phyloP scores from a whole-genome alignment of 2,797 vertebrate species.

The Mus minutoides region DNA sequence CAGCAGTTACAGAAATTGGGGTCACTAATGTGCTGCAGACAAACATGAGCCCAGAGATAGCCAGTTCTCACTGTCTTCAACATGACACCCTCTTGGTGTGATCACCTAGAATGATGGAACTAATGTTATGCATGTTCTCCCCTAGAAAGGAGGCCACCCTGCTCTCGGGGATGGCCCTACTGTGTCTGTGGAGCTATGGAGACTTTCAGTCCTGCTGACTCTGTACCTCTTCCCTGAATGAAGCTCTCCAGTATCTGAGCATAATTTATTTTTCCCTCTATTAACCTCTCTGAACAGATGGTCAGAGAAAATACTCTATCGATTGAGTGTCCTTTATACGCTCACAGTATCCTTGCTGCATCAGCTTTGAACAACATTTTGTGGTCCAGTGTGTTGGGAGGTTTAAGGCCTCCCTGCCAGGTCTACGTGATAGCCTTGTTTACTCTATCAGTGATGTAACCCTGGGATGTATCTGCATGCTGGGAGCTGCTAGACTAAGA shows the following conservation, averaged over 20 bases:
- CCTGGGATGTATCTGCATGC: rapidly evolving
- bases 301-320: rapidly evolving
- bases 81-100: too few relatives aligned
- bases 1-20: neutral
- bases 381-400: neutral
- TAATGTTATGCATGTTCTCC: neutral
- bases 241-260: neutral
- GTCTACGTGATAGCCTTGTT: neutral
- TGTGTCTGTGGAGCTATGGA: neutral
- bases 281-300: neutral
- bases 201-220: too few relatives aligned
- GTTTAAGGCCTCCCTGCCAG: too few relatives aligned
- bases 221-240: neutral
- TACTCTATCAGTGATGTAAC: neutral
- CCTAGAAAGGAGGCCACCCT: neutral
- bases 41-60: rapidly evolving
- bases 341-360: too few relatives aligned
- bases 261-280: neutral
- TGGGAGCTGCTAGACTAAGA: neutral
- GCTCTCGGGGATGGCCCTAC: neutral
- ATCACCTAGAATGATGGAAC: neutral
- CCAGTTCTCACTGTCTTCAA: rapidly evolving
- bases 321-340: rapidly evolving
- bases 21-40: neutral
- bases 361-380: neutral